These are phyloP conservation scores for Centruroides sculpturatus DNA, from an alignment of 1,140 invertebrate species.

Conservation along the genomic window DNA sequence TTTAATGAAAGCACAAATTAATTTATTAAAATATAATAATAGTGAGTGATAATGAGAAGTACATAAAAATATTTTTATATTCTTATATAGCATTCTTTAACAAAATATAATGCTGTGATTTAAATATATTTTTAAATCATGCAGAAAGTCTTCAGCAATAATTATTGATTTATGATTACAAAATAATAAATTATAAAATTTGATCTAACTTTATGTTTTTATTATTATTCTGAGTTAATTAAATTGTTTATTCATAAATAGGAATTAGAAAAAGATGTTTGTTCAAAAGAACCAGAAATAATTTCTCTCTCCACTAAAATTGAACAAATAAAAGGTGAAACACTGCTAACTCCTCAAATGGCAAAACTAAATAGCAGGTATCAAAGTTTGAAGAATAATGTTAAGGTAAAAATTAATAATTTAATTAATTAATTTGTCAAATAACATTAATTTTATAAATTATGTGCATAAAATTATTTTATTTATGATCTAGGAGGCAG, in stretches of 20 bases:
- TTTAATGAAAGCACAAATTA: no score
- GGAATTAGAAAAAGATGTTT: conserved; percentile 55
- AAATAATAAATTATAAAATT: not conserved
- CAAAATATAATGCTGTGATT: no score
- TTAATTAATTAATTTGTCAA: no score
- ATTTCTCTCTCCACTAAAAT: conserved; percentile 50
- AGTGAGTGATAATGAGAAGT: no score
- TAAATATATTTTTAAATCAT: no score
- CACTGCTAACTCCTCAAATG: conserved; percentile 54
- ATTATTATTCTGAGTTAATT: not conserved
- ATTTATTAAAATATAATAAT: no score
- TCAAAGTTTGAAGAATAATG: conserved; percentile 63
- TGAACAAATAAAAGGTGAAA: conserved; percentile 53
- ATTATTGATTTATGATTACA: not conserved
- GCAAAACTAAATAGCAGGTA: conserved; percentile 68
- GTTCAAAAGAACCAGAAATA: conserved; percentile 51
- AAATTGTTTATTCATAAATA: conserved; percentile 12
- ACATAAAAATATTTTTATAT: no score
- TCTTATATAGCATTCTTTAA: no score
- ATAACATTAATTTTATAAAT: no score
- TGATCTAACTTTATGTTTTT: not conserved
- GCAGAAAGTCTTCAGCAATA: not conserved
- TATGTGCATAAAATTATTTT: no score
- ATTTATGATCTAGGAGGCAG: conserved; percentile 23
- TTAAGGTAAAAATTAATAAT: conserved; percentile 38